These are phyloP conservation scores for Pristionchus mayeri DNA, from an alignment of 2,888 invertebrate species.

Conservation along the genomic window DNA sequence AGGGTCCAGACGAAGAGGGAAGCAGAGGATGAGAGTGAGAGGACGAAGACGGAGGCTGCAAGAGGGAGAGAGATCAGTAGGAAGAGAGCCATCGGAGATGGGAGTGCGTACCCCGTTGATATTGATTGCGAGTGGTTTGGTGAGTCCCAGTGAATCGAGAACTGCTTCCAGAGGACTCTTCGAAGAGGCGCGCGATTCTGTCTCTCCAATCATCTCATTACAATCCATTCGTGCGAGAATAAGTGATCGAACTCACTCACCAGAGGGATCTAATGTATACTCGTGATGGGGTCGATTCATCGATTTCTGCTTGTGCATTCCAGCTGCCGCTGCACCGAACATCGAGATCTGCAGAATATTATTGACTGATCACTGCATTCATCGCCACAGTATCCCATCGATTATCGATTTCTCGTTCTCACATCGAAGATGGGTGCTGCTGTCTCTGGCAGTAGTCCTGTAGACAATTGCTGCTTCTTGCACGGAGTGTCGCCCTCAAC, in stretches of 20 bases:
- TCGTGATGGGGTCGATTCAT: background rate
- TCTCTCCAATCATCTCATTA: background rate
- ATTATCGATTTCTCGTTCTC: conserved; percentile 6
- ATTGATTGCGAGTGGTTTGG: conserved; percentile 12
- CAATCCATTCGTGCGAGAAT: background rate
- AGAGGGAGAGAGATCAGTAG: background rate
- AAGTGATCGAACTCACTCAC: background rate
- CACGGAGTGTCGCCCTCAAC: conserved; percentile 45
- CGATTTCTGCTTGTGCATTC: background rate
- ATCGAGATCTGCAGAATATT: conserved; percentile 2
- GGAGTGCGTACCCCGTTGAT: conserved; percentile 24
- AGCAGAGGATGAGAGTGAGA: background rate
- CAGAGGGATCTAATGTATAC: conserved; percentile 15
- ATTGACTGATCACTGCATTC: background rate
- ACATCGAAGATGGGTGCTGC: conserved; percentile 20
- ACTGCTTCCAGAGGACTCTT: conserved; percentile 27
- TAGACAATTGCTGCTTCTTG: conserved; percentile 18
- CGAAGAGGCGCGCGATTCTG: conserved; percentile 20
- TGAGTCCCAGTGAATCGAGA: conserved; percentile 12
- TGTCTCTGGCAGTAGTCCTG: conserved; percentile 6
- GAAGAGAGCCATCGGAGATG: background rate
- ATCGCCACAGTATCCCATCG: background rate
- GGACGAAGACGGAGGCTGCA: background rate
- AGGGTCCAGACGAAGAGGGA: conserved; percentile 9
- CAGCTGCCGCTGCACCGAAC: background rate